phyloP scores from a whole-genome alignment of 2,113 vertebrate species.

The Candoia aspera region DNA sequence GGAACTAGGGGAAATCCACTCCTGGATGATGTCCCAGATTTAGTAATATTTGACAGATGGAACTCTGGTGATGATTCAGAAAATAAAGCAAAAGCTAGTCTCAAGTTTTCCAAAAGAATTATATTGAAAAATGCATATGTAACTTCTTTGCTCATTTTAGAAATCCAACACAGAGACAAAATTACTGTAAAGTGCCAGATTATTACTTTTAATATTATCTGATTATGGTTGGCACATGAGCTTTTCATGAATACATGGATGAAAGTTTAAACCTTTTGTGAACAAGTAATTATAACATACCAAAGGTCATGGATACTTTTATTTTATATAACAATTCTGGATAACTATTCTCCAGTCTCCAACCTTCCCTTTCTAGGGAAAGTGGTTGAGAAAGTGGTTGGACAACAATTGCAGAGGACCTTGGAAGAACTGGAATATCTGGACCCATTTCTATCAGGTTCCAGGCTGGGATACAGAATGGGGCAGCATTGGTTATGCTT shows the following conservation, averaged over 20 bases:
- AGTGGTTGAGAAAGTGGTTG: neutral
- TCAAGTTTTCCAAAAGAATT: neutral
- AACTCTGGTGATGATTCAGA: constrained; percentile 16
- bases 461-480: neutral
- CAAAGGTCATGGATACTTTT: neutral
- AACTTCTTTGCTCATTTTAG: constrained; percentile 5
- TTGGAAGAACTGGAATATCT: neutral
- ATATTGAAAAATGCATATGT: neutral
- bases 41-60: constrained; percentile 37
- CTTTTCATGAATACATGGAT: neutral
- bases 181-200: neutral
- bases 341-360: neutral
- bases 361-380: neutral
- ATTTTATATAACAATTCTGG: neutral
- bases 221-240: neutral
- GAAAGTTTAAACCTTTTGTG: neutral
- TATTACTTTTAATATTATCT: neutral
- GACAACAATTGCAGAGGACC: neutral
- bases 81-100: constrained; percentile 4
- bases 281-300: neutral
- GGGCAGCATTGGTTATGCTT: neutral
- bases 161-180: neutral
- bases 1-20: constrained; percentile 22
- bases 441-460: neutral
- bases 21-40: constrained; percentile 8